These are phyloP conservation scores for Drosophila bifasciata DNA, from an alignment of 1,140 invertebrate genomes.

Conservation along the genomic window DNA sequence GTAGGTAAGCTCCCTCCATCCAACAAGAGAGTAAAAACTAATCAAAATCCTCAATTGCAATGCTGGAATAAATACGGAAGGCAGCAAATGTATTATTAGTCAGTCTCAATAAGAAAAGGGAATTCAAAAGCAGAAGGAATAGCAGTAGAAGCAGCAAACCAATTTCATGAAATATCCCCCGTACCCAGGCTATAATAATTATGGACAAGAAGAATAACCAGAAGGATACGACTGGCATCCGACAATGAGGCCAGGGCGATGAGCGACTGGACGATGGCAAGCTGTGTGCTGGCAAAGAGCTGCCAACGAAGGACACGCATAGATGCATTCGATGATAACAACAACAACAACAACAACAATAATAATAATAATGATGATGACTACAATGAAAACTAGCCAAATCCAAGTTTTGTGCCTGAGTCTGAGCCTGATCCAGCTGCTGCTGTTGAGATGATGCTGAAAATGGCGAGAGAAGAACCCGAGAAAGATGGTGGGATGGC, in stretches of 20 bases:
- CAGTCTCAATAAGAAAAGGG: slow-evolving; percentile 50
- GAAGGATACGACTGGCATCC: slow-evolving; percentile 18
- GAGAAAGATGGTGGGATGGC: too few species aligned
- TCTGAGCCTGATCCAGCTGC: too few species aligned
- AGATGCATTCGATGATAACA: not conserved
- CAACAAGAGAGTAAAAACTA: slow-evolving; percentile 57
- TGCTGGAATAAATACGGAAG: slow-evolving; percentile 43
- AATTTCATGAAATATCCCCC: slow-evolving; percentile 9
- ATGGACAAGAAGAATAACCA: slow-evolving; percentile 12
- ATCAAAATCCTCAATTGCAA: slow-evolving; percentile 68
- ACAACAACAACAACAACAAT: slow-evolving; percentile 43
- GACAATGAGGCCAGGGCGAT: slow-evolving; percentile 32
- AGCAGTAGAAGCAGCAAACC: slow-evolving; percentile 37
- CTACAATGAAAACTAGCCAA: slow-evolving; percentile 53
- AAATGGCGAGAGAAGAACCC: slow-evolving; percentile 38
- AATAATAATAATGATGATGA: slow-evolving; percentile 54
- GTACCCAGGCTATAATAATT: slow-evolving; percentile 55
- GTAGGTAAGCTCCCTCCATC: slow-evolving; percentile 30
- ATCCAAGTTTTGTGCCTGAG: slow-evolving; percentile 28
- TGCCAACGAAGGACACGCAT: not conserved
- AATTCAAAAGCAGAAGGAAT: slow-evolving; percentile 17
- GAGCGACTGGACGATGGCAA: not conserved
- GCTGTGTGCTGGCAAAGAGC: not conserved
- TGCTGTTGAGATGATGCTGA: slow-evolving; percentile 45
- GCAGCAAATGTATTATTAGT: slow-evolving; percentile 49